These are phyloP conservation scores for Ariopsis seemanni DNA, from an alignment of 2,113 vertebrate species.

Conservation along the genomic window DNA sequence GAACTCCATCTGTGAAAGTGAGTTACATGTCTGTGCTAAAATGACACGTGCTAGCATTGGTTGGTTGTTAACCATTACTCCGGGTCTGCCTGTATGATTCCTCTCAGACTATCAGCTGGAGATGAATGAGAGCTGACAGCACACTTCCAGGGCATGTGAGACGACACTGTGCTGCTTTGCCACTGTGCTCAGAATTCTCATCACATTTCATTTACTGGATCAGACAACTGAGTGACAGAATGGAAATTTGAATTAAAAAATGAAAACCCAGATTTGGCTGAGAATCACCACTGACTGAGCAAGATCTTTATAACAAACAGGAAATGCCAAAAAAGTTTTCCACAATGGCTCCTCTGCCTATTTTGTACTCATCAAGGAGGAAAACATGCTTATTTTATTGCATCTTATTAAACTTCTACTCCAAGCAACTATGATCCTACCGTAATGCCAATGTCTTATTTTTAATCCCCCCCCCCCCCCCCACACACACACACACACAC, in stretches of 20 bases:
- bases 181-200: not conserved
- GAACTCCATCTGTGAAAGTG: not conserved
- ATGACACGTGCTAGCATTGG: not conserved
- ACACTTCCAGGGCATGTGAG: not conserved
- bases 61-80: not conserved
- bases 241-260: not conserved
- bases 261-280: not conserved
- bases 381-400: not conserved
- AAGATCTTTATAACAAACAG: not conserved
- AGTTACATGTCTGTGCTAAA: not conserved
- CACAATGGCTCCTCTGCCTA: not conserved
- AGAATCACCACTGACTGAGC: not conserved
- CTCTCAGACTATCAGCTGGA: not conserved
- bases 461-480: not conserved
- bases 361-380: not conserved
- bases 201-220: not conserved
- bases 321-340: not conserved
- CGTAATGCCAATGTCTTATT: not conserved
- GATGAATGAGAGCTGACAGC: not conserved
- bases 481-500: not conserved
- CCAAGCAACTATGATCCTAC: not conserved
- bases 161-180: slow-evolving; percentile 3
- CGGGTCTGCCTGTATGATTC: not conserved
- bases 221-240: slow-evolving; percentile 4
- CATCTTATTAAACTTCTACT: not conserved